Percentiles rank a stretch among this genome's conserved stretches.
These are phyloP conservation scores for Schizaphis graminum DNA, from an alignment of 2,888 invertebrate species.

Conservation along the genomic window DNA sequence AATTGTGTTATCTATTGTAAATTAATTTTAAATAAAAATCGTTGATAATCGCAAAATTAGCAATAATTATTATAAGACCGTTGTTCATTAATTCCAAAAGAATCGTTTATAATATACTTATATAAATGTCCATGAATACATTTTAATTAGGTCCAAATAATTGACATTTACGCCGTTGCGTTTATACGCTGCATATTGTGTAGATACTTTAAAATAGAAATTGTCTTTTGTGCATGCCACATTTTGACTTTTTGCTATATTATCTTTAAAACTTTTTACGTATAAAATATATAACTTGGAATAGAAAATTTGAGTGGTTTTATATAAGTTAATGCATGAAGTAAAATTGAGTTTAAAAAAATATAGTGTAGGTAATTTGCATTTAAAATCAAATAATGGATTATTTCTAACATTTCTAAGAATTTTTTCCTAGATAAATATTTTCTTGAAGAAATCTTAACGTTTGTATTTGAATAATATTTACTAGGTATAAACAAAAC, in stretches of 20 bases:
- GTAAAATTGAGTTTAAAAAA: constrained; percentile 14
- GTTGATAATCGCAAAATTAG: background rate
- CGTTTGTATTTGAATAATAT: background rate
- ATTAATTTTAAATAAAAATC: background rate
- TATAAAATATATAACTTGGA: background rate
- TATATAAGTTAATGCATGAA: background rate
- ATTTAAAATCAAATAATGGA: constrained; percentile 14
- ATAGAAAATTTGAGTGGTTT: background rate
- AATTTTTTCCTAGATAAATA: background rate
- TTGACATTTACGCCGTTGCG: background rate
- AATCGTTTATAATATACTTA: background rate
- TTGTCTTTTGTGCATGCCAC: background rate
- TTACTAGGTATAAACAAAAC: constrained; percentile 22
- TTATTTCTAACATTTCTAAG: background rate
- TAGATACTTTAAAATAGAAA: background rate
- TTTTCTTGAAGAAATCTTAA: background rate
- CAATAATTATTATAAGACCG: background rate
- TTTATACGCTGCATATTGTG: background rate
- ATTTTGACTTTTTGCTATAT: constrained; percentile 16
- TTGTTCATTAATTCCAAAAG: background rate
- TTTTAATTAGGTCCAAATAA: background rate
- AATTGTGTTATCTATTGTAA: background rate
- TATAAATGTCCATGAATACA: background rate
- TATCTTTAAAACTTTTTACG: constrained; percentile 17
- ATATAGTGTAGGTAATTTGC: constrained; percentile 17